Evolutionary conservation across 2,113 vertebrate species (phyloP).

Genomic region (Colossoma macropomum): DNA sequence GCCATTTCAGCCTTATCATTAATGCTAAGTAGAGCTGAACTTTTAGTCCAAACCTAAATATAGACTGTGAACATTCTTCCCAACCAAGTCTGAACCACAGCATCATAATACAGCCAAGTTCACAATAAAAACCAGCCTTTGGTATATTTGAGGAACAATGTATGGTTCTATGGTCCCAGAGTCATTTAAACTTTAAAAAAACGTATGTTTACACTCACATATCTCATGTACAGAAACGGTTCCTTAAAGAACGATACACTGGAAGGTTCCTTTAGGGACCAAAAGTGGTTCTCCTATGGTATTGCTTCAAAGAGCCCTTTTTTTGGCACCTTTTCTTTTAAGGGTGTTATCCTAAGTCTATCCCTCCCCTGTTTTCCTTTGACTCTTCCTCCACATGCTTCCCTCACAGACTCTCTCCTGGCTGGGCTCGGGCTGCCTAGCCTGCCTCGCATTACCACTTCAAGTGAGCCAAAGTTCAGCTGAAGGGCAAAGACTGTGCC

Average conservation of each 20-base stretch:
- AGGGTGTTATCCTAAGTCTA: background rate
- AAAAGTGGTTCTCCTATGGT: background rate
- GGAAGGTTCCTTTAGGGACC: no score
- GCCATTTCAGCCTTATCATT: slow-evolving; percentile 12
- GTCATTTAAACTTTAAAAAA: no score
- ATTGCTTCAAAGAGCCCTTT: no score
- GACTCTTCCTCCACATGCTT: background rate
- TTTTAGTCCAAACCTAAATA: slow-evolving; percentile 1
- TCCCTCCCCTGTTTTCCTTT: background rate
- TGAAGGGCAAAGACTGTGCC: slow-evolving; percentile 89
- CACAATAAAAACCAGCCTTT: background rate
- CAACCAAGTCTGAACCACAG: background rate
- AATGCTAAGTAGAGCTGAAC: background rate
- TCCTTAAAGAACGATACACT: no score
- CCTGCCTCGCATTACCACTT: slow-evolving; percentile 41
- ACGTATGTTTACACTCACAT: no score
- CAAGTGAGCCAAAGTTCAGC: slow-evolving; percentile 94
- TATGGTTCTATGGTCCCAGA: no score
- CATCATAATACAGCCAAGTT: no score
- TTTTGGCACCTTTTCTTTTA: background rate
- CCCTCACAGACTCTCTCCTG: slow-evolving; percentile 18
- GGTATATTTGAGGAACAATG: no score
- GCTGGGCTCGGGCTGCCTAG: slow-evolving; percentile 43
- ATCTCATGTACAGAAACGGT: no score
- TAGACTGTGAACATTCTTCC: background rate